phyloP scores from a whole-genome alignment of 2,888 invertebrate species.

The Drosophila tanythrix region DNA sequence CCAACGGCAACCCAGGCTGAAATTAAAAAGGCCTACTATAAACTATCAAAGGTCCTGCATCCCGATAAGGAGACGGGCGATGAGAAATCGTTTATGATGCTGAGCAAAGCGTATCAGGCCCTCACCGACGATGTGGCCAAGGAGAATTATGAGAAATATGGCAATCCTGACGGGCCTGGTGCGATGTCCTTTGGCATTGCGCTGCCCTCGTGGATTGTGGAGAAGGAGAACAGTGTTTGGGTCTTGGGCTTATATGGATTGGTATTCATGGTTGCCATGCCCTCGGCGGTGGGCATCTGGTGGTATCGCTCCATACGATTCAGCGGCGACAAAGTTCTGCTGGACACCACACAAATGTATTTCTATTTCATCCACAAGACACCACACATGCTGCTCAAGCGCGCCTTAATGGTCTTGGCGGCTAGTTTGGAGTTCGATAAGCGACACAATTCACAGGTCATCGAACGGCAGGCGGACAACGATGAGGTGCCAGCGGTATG shows the following conservation, averaged over 20 bases:
- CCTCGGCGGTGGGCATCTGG: constrained; percentile 96
- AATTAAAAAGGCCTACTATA: constrained; percentile 98
- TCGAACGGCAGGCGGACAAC: constrained; percentile 96
- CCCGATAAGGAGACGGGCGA: constrained; percentile 99
- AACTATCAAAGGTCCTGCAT: constrained; percentile 96
- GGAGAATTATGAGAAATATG: constrained; percentile 99
- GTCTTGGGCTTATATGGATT: constrained; percentile 97
- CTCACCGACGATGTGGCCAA: constrained; percentile 98
- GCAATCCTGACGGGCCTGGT: constrained; percentile 99
- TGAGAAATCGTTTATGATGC: constrained; percentile 98
- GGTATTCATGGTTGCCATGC: constrained; percentile 98
- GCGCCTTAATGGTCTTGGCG: constrained; percentile 98
- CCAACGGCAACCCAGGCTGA: constrained; percentile 93
- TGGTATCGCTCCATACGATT: constrained; percentile 99
- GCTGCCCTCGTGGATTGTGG: constrained; percentile 99
- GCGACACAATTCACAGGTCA: constrained; percentile 96
- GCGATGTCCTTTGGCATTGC: constrained; percentile 99
- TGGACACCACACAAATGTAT: constrained; percentile 98
- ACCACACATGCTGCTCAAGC: constrained; percentile 96
- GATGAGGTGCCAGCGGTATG: constrained; percentile 95
- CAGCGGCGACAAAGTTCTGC: constrained; percentile 97
- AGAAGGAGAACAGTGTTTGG: constrained; percentile 99
- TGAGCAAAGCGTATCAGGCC: constrained; percentile 96
- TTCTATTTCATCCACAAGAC: constrained; percentile 98
- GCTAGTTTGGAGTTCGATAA: constrained; percentile 98